Evolutionary conservation across 2,113 vertebrate genomes (phyloP), one percentile per base, ranked within the genome.

Genomic region (Sander lucioperca): DNA sequence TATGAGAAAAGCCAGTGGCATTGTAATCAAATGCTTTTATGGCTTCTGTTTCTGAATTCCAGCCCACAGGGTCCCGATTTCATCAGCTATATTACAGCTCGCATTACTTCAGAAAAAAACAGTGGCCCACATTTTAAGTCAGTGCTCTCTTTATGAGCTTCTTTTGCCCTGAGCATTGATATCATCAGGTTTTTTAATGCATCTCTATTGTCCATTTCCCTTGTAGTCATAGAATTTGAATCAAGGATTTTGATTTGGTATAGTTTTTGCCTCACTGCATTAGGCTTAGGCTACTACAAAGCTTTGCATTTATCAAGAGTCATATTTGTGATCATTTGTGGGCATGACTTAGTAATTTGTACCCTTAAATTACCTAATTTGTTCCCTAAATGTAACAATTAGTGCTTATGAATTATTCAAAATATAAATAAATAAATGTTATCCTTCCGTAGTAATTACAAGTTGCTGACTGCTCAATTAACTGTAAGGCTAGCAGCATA

Each of bases 51-150:
- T 84, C 72, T 79, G 80, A 83, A 86, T 86, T 89, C 89, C 81
- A 83, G 80, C 86, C 91, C 85, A 84, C 81, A 69, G 87, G 87
- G 68, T 82, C 72, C 54, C 50, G 79, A 79, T 94, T 92, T 93
- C 91, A 94, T 94, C 92, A 93, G 88, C 78, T 82, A 85, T 91
- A 93, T 93, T 91, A 92, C 90, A 90, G 68, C 91, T 83, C 85
- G 91, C 93, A 92, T 94, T 92, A 91, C 89, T 90, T 88, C 75
- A 80, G 77, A 87, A 84, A 86, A 81, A 69, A 48, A 48, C 70
- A 73, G 80, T 82, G 84, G 72, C 83, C 86, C 86, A 88, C 86
- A 88, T 94, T 93, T 92, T 75, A 92, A 92, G 85, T 90, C 93
- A 74, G 70, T 53, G 76, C 75, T 84, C 69, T 80, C 83, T 88